Percentiles rank a stretch among this genome's conserved stretches.
phyloP scores from a whole-genome alignment of 2,113 vertebrate species.

The Psophia crepitans region DNA sequence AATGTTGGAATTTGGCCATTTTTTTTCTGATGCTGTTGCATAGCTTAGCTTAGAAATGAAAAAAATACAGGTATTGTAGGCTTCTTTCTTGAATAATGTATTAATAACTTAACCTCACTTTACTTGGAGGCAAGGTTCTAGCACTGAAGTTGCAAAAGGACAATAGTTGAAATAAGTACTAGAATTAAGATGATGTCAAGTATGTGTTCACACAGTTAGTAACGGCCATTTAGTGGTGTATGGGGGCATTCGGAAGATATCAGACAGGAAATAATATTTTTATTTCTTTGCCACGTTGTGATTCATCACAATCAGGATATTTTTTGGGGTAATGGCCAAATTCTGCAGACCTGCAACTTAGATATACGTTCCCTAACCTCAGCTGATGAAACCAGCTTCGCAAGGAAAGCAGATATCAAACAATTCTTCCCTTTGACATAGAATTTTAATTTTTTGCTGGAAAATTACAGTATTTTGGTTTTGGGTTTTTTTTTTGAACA shows the following conservation, averaged over 20 bases:
- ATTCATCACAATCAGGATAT: neutral
- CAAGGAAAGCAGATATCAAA: neutral
- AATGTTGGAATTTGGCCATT: neutral
- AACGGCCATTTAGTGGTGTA: neutral
- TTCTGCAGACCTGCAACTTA: neutral
- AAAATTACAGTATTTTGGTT: neutral
- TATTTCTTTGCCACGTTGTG: neutral
- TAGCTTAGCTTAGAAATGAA: neutral
- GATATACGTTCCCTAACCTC: neutral
- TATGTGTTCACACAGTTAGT: neutral
- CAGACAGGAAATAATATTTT: neutral
- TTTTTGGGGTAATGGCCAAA: neutral
- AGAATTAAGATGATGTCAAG: neutral
- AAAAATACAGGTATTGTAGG: rapidly evolving
- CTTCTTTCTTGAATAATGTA: neutral
- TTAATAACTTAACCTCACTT: neutral
- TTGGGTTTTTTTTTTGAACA: neutral
- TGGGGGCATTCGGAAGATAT: neutral
- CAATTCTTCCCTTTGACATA: neutral
- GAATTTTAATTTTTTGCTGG: neutral
- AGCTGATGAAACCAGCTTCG: neutral
- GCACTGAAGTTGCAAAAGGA: neutral
- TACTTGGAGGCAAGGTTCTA: neutral
- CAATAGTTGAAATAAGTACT: neutral
- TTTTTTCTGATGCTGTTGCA: neutral